Evolutionary conservation across 2,888 invertebrate species (phyloP).

Genomic region (Tetranychus truncatus): DNA sequence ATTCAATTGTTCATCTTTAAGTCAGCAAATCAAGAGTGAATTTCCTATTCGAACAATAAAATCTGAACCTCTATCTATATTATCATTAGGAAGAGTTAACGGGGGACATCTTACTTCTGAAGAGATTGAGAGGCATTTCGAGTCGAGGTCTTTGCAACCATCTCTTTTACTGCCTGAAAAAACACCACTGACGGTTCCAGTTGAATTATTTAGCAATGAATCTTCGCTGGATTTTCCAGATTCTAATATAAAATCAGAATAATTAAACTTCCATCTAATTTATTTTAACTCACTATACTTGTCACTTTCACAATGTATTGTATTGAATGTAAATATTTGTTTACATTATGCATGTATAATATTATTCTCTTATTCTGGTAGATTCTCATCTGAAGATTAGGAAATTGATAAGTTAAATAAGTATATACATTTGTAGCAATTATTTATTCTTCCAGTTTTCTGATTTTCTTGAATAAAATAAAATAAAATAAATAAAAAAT

Average conservation of each 20-base stretch:
- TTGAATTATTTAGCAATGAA: conserved; percentile 85
- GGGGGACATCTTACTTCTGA: conserved; percentile 73
- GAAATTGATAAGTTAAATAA: too few relatives aligned
- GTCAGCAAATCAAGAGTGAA: neutral
- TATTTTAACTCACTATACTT: too few relatives aligned
- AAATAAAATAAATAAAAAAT: too few relatives aligned
- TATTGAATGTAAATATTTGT: too few relatives aligned
- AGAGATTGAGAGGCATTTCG: conserved; percentile 71
- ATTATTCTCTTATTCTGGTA: too few relatives aligned
- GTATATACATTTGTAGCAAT: too few relatives aligned
- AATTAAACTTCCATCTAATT: too few relatives aligned
- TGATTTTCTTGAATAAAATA: too few relatives aligned
- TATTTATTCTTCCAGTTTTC: too few relatives aligned
- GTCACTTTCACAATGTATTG: too few relatives aligned
- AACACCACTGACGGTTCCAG: conserved; percentile 71
- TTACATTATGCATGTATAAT: too few relatives aligned
- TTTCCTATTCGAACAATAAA: neutral
- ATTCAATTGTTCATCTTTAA: neutral
- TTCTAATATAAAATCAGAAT: neutral
- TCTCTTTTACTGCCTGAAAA: conserved; percentile 57
- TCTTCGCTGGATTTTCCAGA: conserved; percentile 41
- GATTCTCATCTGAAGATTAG: too few relatives aligned
- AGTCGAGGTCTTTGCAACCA: conserved; percentile 49
- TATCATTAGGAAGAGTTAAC: conserved; percentile 12
- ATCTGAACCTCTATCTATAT: neutral